phyloP scores from a whole-genome alignment of 2,113 vertebrate genomes.

The Colius striatus region DNA sequence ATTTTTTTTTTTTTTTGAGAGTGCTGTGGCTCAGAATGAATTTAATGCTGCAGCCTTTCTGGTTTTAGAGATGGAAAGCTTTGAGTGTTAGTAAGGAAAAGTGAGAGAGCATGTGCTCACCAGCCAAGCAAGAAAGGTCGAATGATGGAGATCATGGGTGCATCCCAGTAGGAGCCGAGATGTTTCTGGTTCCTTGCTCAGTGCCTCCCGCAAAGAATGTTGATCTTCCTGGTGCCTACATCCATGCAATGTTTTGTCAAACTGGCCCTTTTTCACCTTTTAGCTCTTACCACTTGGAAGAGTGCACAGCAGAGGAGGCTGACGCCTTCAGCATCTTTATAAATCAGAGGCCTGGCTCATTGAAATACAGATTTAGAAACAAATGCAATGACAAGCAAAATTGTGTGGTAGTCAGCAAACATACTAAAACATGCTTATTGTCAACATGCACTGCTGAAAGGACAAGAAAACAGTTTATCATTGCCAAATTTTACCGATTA shows the following conservation, averaged over 20 bases:
- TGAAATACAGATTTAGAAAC: background rate
- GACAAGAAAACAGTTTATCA: background rate
- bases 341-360: background rate
- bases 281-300: background rate
- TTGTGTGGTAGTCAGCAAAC: background rate
- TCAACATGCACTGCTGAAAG: background rate
- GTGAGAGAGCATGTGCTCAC: accelerated
- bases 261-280: background rate
- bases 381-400: background rate
- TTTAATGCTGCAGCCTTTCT: background rate
- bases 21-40: background rate
- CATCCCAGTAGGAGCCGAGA: accelerated
- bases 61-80: background rate
- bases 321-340: background rate
- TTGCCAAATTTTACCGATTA: background rate
- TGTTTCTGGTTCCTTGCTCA: background rate
- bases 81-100: background rate
- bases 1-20: background rate
- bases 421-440: background rate
- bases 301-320: background rate
- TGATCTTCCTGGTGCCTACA: background rate
- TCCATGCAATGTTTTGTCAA: background rate
- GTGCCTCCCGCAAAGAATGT: background rate
- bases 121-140: background rate
- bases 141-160: accelerated